Conservation (phyloP, 2,113 vertebrate species). For the Vimba vimba region DNA sequence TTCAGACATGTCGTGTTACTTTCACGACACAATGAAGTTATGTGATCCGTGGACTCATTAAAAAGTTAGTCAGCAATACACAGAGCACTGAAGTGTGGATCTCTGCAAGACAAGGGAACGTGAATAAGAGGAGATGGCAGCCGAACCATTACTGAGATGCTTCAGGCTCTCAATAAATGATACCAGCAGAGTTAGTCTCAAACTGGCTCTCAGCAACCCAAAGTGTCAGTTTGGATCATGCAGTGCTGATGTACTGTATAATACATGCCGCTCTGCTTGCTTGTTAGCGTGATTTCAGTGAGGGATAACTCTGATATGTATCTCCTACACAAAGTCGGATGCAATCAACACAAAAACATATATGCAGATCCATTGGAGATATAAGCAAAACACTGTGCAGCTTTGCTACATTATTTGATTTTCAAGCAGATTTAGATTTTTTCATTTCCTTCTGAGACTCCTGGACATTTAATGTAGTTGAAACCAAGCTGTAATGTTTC, state of each 20-base stretch:
- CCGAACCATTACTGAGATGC: conserved; percentile 32
- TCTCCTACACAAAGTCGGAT: neutral
- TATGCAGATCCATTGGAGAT: neutral
- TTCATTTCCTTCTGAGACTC: neutral
- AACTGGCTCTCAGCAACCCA: conserved; percentile 50
- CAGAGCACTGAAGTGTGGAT: neutral
- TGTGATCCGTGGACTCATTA: conserved; percentile 4
- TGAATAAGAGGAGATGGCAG: conserved; percentile 38
- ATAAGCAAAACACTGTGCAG: neutral
- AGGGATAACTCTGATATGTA: conserved; percentile 18
- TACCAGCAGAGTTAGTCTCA: conserved; percentile 45
- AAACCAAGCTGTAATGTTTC: neutral
- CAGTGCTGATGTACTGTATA: conserved; percentile 28
- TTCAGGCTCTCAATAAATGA: conserved; percentile 61
- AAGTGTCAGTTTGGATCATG: conserved; percentile 51
- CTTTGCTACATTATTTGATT: neutral
- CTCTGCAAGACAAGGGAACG: conserved; percentile 1
- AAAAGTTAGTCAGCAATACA: conserved; percentile 31
- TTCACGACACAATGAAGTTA: neutral
- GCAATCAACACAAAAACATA: neutral
- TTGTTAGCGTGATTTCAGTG: conserved; percentile 31
- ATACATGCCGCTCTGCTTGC: conserved; percentile 18
- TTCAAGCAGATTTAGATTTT: neutral
- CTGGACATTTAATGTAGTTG: neutral
- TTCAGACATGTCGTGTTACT: conserved; percentile 34